Base-by-base conservation (phyloP, 2,113 vertebrate genomes). In the Cathartes aura region DNA sequence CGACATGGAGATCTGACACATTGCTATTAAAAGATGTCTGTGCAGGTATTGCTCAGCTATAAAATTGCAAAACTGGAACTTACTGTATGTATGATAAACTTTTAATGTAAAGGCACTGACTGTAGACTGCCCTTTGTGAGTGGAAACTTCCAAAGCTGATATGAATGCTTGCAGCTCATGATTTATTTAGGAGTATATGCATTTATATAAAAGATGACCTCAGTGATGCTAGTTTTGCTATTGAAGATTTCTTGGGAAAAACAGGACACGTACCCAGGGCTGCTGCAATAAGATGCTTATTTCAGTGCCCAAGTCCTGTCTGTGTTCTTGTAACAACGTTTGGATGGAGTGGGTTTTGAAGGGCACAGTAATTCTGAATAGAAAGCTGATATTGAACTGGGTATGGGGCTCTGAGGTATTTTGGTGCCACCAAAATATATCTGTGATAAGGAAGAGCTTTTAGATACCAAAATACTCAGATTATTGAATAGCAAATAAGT, bases 21-120 rank as follows among this genome's bases (percentile, higher is more conserved):
- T 68, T 13, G 4, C 82, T 87, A 47, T 68, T 89, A 81, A 91
- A 79, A 87, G 90, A 63, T 45, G 83, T 15, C 82, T n/a, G 19
- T 50, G 73, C 72, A 74, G 72, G 47, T 85, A 36, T 73, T 95
- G 91, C 93, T 91, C 40, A 87, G 93, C 91, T 91, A 16, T 42
- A 64, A 20, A 68, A 64, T 97, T 97, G 94, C 94, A 96, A 97
- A 93, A 97, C 67, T 5, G 4, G 47, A 32, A 8, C 74, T 90
- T 13, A 1, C 0, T 43, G 19, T 8, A 1, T 1, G 5, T 55
- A 8, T 24, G 2, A 59, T 21, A 53, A 66, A 59, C 53, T 68
- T 82, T 11, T 27, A 56, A 53, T 63, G 5, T 56, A 71, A 76
- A 89, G 53, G 36, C 73, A 72, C 70, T 34, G 42, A 32, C 38